A percentile compares a stretch with the other conserved stretches of the same genome.
Evolutionary conservation across 30 jellyfish, hydroid and myxozoan genomes (phyloP).

Genomic region (Chrysaora quinquecirrha): DNA sequence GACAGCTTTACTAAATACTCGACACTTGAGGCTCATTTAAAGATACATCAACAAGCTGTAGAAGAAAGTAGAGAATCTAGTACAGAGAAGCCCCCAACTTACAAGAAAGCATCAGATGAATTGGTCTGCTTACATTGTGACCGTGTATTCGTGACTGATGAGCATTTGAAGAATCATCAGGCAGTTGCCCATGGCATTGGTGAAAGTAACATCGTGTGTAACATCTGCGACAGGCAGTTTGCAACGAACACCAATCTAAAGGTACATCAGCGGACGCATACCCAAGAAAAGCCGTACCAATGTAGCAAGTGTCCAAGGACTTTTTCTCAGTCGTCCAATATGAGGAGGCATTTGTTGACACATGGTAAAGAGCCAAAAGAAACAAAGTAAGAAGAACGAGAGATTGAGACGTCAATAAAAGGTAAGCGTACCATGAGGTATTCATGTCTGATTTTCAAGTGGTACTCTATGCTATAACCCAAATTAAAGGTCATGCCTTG

Average conservation of each 20-base stretch:
- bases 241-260: background rate
- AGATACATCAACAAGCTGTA: background rate
- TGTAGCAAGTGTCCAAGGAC: background rate
- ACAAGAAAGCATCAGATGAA: background rate
- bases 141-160: background rate
- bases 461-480: too few species aligned
- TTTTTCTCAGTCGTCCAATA: background rate
- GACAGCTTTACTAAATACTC: background rate
- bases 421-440: too few species aligned
- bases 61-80: background rate
- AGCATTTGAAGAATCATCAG: background rate
- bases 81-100: background rate
- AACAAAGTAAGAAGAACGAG: background rate
- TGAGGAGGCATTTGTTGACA: background rate
- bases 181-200: constrained; percentile 20
- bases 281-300: constrained; percentile 7
- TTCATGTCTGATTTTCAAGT: too few species aligned
- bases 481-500: too few species aligned
- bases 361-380: background rate
- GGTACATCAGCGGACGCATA: constrained; percentile 1
- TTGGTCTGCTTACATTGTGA: background rate
- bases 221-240: constrained; percentile 11
- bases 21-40: background rate
- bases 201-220: background rate
- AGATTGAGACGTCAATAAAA: too few species aligned